Evolutionary conservation across 2,888 invertebrate genomes (phyloP).

Genomic region (Stomorhina lunata): DNA sequence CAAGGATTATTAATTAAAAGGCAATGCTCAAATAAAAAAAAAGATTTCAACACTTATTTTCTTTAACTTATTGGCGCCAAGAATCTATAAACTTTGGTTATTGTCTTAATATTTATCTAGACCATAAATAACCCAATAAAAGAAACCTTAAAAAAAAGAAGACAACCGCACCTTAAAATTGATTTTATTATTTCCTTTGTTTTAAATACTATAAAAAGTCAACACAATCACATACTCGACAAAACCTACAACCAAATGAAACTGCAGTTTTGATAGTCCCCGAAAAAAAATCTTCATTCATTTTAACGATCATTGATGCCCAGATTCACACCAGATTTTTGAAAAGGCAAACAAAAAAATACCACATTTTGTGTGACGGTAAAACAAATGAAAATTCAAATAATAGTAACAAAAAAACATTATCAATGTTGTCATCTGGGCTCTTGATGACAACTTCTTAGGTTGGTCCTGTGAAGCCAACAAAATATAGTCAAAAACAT

Average conservation of each 20-base stretch:
- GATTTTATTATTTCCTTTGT: constrained; percentile 61
- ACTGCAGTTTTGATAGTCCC: constrained; percentile 11
- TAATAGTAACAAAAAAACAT: constrained; percentile 45
- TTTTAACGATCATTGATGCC: constrained; percentile 58
- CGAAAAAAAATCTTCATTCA: constrained; percentile 57
- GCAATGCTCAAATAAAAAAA: neutral
- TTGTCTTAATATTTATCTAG: constrained; percentile 59
- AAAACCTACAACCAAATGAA: constrained; percentile 10
- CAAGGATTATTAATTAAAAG: neutral
- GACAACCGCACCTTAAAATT: constrained; percentile 60
- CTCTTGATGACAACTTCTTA: constrained; percentile 67
- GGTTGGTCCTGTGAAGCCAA: constrained; percentile 50
- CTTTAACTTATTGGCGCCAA: constrained; percentile 57
- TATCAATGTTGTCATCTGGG: constrained; percentile 67
- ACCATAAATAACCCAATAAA: constrained; percentile 57
- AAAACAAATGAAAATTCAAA: constrained; percentile 40
- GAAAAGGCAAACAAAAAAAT: neutral
- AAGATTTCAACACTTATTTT: neutral
- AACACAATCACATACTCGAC: constrained; percentile 4
- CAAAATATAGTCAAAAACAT: constrained; percentile 13
- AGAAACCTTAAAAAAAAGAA: constrained; percentile 18
- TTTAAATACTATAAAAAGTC: constrained; percentile 18
- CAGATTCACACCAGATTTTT: constrained; percentile 39
- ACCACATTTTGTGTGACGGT: neutral
- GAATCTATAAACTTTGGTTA: constrained; percentile 44